Conservation (phyloP, 2,888 invertebrate species). For the Eubasilissa splendida region DNA sequence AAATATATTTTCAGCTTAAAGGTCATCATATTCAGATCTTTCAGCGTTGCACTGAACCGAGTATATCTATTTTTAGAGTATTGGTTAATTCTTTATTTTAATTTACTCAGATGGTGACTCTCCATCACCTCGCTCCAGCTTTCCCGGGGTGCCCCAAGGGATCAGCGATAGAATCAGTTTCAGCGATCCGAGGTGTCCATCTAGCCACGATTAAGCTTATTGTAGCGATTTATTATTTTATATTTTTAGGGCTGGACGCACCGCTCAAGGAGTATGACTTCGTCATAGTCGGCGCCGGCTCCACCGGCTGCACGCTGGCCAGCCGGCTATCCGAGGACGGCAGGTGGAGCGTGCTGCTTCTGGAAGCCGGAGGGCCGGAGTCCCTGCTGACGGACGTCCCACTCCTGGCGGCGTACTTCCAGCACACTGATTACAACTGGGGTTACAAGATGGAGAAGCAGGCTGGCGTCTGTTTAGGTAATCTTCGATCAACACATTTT, state of each 20-base stretch:
- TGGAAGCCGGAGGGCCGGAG: conserved; percentile 67
- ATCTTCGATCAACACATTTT: background rate
- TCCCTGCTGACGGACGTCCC: conserved; percentile 73
- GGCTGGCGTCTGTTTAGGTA: conserved; percentile 74
- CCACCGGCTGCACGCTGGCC: conserved; percentile 73
- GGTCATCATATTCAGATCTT: no score
- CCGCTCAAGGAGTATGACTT: conserved; percentile 71
- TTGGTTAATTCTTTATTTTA: no score
- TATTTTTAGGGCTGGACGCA: conserved; percentile 60
- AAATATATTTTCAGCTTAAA: no score
- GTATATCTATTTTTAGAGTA: no score
- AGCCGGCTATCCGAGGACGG: conserved; percentile 68
- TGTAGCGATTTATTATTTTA: background rate
- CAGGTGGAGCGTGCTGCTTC: conserved; percentile 65
- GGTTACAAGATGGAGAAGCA: conserved; percentile 80
- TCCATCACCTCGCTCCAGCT: no score
- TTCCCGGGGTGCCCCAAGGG: no score
- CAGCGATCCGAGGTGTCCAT: no score
- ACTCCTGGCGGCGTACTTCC: conserved; percentile 72
- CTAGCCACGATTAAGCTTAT: no score
- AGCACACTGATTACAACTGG: conserved; percentile 79
- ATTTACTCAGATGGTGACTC: no score
- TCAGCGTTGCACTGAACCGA: no score
- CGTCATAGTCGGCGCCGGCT: conserved; percentile 74
- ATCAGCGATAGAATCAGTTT: no score